Evolutionary conservation across 2,797 vertebrate species (phyloP).

Genomic region (Amblyopsis hoosieri): DNA sequence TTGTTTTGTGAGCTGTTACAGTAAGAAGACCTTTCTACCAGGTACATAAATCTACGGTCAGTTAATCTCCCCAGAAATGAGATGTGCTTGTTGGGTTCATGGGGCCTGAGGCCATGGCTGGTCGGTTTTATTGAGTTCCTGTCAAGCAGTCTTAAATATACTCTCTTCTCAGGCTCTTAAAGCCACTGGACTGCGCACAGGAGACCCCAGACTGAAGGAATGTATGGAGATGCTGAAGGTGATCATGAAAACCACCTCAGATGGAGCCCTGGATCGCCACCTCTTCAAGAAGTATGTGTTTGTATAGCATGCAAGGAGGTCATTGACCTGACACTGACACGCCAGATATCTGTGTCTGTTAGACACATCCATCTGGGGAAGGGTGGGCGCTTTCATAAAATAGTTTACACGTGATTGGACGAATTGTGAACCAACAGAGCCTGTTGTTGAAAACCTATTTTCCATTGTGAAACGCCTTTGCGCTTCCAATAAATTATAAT

Average conservation of each 20-base stretch:
- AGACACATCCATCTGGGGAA: no score
- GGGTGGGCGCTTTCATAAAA: no score
- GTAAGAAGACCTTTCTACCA: no score
- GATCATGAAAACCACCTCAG: slow-evolving; percentile 92
- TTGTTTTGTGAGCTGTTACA: no score
- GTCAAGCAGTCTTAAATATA: slow-evolving; percentile 17
- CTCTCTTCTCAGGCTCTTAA: slow-evolving; percentile 86
- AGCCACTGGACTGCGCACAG: slow-evolving; percentile 93
- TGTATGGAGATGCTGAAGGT: slow-evolving; percentile 99
- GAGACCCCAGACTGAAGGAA: slow-evolving; percentile 95
- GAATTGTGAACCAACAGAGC: no score
- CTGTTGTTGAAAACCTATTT: no score
- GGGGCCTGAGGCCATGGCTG: slow-evolving; percentile 12
- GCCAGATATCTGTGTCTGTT: no score
- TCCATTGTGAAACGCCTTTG: no score
- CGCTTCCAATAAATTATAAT: no score
- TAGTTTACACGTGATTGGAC: no score
- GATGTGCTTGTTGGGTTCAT: slow-evolving; percentile 7
- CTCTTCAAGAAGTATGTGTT: slow-evolving; percentile 94
- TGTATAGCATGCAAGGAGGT: background rate
- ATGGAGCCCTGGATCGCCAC: slow-evolving; percentile 94
- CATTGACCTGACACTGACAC: no score
- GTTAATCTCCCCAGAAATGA: background rate
- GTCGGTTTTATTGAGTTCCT: slow-evolving; percentile 34
- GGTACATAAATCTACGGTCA: no score